phyloP scores from a whole-genome alignment of 2,797 vertebrate genomes.

The Epinephelus coioides region DNA sequence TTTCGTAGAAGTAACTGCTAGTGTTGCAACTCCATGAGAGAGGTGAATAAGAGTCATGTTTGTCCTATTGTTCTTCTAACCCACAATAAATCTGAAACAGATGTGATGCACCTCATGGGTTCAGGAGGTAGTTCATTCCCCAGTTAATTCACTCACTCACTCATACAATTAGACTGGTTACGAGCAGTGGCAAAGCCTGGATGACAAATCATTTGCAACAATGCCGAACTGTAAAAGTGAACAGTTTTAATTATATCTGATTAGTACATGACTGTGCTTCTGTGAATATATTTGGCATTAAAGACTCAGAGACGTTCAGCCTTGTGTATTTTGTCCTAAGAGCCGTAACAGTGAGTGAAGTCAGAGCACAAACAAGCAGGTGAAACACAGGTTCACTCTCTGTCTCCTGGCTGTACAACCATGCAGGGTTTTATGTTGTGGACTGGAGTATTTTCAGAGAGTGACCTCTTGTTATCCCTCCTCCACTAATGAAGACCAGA shows the following conservation, averaged over 20 bases:
- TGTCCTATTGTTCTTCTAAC: not conserved
- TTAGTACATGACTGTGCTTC: not conserved
- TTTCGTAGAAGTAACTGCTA: not conserved
- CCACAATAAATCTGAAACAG: slow-evolving; percentile 1
- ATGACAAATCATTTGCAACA: slow-evolving; percentile 9
- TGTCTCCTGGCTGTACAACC: slow-evolving; percentile 1
- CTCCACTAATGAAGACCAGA: slow-evolving; percentile 69
- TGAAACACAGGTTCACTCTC: slow-evolving; percentile 47
- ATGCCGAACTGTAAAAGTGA: not conserved
- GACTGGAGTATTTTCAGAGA: slow-evolving; percentile 38
- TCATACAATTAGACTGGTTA: slow-evolving; percentile 6
- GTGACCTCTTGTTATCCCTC: slow-evolving; percentile 64
- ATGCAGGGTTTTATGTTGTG: slow-evolving; percentile 35
- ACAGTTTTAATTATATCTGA: not conserved
- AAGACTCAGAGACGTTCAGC: not conserved
- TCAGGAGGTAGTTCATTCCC: slow-evolving; percentile 8
- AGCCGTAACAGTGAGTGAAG: slow-evolving; percentile 9
- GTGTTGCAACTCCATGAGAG: slow-evolving; percentile 3
- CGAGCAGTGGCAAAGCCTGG: not conserved
- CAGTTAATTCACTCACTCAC: not conserved
- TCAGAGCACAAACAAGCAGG: slow-evolving; percentile 30
- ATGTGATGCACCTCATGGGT: not conserved
- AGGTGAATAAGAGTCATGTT: slow-evolving; percentile 4
- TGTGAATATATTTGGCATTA: not conserved
- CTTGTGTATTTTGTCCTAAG: slow-evolving; percentile 3